Evolutionary conservation across 1,140 invertebrate species (phyloP).

Genomic region (Drosophila willistoni): DNA sequence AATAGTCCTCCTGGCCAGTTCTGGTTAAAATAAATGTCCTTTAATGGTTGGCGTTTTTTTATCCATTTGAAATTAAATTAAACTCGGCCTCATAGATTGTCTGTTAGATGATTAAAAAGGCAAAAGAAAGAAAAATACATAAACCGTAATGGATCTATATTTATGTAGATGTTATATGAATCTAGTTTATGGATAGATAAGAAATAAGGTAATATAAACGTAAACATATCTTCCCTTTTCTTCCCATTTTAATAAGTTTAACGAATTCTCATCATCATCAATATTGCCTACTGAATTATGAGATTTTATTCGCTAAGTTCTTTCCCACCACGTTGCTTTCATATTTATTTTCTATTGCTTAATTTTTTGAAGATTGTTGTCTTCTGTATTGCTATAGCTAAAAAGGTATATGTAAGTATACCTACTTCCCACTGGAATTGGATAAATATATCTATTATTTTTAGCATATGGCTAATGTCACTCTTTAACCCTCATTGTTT

Average conservation of each 20-base stretch:
- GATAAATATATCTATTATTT: neutral
- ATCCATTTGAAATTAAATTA: slow-evolving; percentile 66
- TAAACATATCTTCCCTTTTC: too few species aligned
- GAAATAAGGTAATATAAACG: too few species aligned
- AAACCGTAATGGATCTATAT: neutral
- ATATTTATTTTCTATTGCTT: too few species aligned
- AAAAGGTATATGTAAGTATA: too few species aligned
- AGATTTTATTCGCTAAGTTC: too few species aligned
- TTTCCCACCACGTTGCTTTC: too few species aligned
- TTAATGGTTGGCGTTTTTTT: slow-evolving; percentile 45
- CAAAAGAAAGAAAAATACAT: neutral
- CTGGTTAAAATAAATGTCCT: slow-evolving; percentile 77
- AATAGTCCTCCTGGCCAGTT: slow-evolving; percentile 6
- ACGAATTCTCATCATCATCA: too few species aligned
- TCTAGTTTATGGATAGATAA: neutral
- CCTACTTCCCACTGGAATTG: too few species aligned
- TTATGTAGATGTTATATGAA: slow-evolving; percentile 4
- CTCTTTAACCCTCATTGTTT: neutral
- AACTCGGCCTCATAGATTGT: slow-evolving; percentile 59
- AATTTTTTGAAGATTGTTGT: too few species aligned
- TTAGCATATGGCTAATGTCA: slow-evolving; percentile 8
- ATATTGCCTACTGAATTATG: too few species aligned
- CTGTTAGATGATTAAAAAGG: slow-evolving; percentile 38
- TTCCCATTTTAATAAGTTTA: too few species aligned
- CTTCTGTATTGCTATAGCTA: too few species aligned